Base-by-base conservation (phyloP, 1,140 invertebrate genomes). In the Drosophila kanapiae region DNA sequence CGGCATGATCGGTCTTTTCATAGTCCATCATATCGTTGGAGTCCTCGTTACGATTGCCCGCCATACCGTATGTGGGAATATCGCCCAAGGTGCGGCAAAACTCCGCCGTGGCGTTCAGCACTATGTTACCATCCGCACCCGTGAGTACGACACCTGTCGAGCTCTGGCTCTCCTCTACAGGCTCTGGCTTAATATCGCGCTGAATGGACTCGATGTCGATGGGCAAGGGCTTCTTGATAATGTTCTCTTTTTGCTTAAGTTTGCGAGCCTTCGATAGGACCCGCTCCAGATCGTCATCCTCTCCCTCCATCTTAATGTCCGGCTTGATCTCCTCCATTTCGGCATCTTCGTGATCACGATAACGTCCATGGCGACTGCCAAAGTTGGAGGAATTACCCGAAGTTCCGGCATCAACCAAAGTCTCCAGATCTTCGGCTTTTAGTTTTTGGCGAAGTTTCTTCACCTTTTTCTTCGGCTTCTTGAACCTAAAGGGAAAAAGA, bases 41-140 rank as follows among this genome's bases (percentile, higher is more conserved):
- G 93, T 96, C 95, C 93, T 97, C 97, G 91, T 98, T 97, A 69
- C 97, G 94, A 93, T 98, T 98, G 40, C 97, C 97, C 49, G 97
- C 95, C 90, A 97, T 95, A 14, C 97, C 97, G 93, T 98, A 98
- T 0, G 97, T 99, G 40, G 98, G 98, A 86, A 99, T 98, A 92
- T 99, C 98, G 27, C 98, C 98, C 4, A 99, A 94, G 42, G 98
- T 98, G 77, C 98, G 95, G 93, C 98, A 99, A 94, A 99, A 99
- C 94, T 99, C 99, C 1, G 98, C 98, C 0, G 98, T 99, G 13
- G 98, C 96, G 94, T 99, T 98, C 35, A 99, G 93, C 35, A 97
- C 95, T 78, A 99, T 98, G 70, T 94, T 94, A 4, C 94, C 94
- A 58, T 91, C 82, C 16, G 53, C 75, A 4, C 81, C 51, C 43